A percentile compares a stretch with the other conserved stretches of the same genome.
Conservation (phyloP, 1,140 invertebrate genomes). For the Drosophila repleta region DNA sequence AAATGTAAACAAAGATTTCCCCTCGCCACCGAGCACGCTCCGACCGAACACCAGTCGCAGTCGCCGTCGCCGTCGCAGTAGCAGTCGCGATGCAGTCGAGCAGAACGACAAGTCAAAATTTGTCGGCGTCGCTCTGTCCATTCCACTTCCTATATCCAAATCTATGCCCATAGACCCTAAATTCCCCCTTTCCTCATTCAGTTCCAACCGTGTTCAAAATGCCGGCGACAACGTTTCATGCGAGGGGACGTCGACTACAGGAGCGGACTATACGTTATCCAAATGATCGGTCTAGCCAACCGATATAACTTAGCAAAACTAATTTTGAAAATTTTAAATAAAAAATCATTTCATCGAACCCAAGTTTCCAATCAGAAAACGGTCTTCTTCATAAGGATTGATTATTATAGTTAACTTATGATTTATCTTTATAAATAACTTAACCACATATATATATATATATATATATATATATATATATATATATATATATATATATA, state of each 20-base stretch:
- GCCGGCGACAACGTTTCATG: constrained; percentile 20
- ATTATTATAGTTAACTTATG: no score
- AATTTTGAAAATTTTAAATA: no score
- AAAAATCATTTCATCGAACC: no score
- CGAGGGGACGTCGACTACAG: constrained; percentile 6
- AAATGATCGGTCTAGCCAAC: neutral
- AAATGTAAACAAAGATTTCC: constrained; percentile 50
- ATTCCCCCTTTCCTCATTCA: neutral
- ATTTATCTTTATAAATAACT: no score
- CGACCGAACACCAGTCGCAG: neutral
- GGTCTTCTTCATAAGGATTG: no score
- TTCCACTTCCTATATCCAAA: constrained; percentile 34
- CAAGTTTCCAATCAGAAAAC: no score
- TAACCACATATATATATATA: no score
- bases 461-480: no score
- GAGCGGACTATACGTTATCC: neutral
- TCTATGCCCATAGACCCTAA: constrained; percentile 2
- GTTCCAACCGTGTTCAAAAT: constrained; percentile 13
- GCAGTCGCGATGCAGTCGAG: constrained; percentile 50
- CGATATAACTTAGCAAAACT: neutral
- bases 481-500: no score
- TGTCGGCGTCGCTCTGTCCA: constrained; percentile 50
- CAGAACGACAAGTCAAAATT: constrained; percentile 73
- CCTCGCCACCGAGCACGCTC: neutral
- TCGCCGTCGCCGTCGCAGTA: neutral